Evolutionary conservation across 2,888 invertebrate genomes (phyloP).

Genomic region (Vannuccia rotundouncinata): DNA sequence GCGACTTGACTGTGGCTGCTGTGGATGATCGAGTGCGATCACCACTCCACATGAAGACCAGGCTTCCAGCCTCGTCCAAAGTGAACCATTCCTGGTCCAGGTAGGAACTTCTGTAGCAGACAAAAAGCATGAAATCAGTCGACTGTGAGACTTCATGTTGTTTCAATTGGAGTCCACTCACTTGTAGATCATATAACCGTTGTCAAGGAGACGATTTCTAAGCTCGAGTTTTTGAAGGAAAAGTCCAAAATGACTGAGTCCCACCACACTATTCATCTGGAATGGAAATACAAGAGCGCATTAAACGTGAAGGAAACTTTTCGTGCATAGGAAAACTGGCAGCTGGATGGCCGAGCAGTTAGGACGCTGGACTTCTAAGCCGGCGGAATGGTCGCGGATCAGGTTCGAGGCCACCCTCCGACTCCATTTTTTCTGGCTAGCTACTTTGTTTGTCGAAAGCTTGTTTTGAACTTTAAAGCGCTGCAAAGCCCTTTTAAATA

Average conservation of each 20-base stretch:
- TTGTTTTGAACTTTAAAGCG: too few relatives aligned
- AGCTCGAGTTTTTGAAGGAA: conserved; percentile 51
- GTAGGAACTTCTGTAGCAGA: conserved; percentile 47
- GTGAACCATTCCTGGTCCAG: conserved; percentile 55
- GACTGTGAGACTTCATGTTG: neutral
- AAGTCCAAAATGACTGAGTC: conserved; percentile 49
- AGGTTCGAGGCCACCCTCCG: too few relatives aligned
- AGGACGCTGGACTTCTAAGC: too few relatives aligned
- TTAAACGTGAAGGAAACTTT: too few relatives aligned
- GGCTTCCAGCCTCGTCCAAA: conserved; percentile 51
- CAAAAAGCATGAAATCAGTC: neutral
- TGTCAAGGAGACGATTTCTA: conserved; percentile 48
- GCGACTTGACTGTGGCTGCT: conserved; percentile 6
- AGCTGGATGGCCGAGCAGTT: too few relatives aligned
- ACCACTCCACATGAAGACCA: conserved; percentile 52
- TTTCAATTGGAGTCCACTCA: conserved; percentile 36
- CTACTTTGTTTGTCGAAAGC: too few relatives aligned
- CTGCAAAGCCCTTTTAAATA: too few relatives aligned
- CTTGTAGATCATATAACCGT: conserved; percentile 45
- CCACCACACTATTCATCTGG: conserved; percentile 51
- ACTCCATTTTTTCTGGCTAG: too few relatives aligned
- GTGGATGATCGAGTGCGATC: conserved; percentile 42
- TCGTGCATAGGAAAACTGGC: too few relatives aligned
- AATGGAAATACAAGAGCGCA: too few relatives aligned
- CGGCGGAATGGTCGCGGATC: too few relatives aligned